Evolutionary conservation across 2,797 vertebrate genomes (phyloP).

Genomic region (Anguilla marmorata): DNA sequence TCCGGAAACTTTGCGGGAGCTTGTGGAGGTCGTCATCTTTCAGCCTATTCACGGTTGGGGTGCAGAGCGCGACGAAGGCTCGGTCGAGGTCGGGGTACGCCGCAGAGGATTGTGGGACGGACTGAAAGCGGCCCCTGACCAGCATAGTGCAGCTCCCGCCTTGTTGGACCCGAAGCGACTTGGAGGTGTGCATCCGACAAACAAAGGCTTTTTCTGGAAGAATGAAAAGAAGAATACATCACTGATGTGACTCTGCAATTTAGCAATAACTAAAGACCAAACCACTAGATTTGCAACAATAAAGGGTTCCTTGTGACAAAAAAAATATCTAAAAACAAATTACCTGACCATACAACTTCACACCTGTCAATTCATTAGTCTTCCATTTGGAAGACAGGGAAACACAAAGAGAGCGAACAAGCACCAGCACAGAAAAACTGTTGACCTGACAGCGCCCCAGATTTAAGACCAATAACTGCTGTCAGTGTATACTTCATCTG

Average conservation of each 20-base stretch:
- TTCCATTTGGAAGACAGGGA: not conserved
- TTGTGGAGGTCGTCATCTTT: slow-evolving; percentile 23
- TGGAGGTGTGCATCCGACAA: slow-evolving; percentile 76
- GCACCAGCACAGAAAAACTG: not conserved
- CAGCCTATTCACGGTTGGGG: slow-evolving; percentile 57
- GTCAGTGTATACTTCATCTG: not conserved
- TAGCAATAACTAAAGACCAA: not conserved
- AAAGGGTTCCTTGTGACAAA: not conserved
- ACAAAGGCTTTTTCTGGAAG: slow-evolving; percentile 75
- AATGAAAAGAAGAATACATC: not conserved
- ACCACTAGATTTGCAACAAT: not conserved
- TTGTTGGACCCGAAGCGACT: slow-evolving; percentile 67
- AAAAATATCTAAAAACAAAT: not conserved
- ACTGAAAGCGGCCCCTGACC: slow-evolving; percentile 67
- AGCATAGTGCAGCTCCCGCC: slow-evolving; percentile 66
- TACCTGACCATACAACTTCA: not conserved
- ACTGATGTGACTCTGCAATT: not conserved
- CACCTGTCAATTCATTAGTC: not conserved
- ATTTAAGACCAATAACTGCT: not conserved
- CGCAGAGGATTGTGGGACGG: slow-evolving; percentile 10
- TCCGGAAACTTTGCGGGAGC: slow-evolving; percentile 62
- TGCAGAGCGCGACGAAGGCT: slow-evolving; percentile 78
- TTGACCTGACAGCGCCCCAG: not conserved
- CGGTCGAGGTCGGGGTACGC: slow-evolving; percentile 33
- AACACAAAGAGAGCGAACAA: not conserved